Conservation (phyloP, 2,888 invertebrate species). For the Trachelus troglodyta region DNA sequence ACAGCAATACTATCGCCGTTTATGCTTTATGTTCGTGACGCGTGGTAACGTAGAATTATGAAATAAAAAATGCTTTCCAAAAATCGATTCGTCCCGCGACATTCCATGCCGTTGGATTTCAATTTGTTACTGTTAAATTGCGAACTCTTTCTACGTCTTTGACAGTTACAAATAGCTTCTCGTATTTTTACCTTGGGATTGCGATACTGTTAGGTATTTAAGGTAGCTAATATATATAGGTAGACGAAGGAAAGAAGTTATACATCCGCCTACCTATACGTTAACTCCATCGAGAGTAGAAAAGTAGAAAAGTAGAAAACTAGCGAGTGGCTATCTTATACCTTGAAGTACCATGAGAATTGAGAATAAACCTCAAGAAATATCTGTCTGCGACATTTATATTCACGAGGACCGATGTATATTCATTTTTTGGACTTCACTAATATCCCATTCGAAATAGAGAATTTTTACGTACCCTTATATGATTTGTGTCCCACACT, state of each 20-base stretch:
- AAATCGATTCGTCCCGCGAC: neutral
- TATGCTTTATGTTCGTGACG: neutral
- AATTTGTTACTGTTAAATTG: neutral
- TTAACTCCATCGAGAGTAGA: neutral
- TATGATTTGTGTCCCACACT: neutral
- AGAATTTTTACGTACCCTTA: neutral
- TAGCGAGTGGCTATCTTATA: neutral
- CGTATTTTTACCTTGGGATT: neutral
- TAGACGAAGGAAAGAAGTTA: neutral
- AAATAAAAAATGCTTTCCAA: neutral
- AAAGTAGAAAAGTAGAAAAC: neutral
- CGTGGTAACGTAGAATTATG: neutral
- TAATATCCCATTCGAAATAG: neutral
- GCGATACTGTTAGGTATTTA: neutral
- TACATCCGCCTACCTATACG: neutral
- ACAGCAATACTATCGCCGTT: neutral
- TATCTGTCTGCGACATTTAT: neutral
- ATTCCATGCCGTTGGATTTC: neutral
- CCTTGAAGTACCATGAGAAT: neutral
- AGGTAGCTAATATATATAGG: neutral
- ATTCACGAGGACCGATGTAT: neutral
- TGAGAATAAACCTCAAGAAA: neutral
- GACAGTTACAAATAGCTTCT: neutral
- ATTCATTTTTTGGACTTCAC: neutral
- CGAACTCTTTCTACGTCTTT: neutral